A percentile compares a stretch with the other conserved stretches of the same genome.
Conservation (phyloP, 2,797 vertebrate genomes). For the Mus minutoides region DNA sequence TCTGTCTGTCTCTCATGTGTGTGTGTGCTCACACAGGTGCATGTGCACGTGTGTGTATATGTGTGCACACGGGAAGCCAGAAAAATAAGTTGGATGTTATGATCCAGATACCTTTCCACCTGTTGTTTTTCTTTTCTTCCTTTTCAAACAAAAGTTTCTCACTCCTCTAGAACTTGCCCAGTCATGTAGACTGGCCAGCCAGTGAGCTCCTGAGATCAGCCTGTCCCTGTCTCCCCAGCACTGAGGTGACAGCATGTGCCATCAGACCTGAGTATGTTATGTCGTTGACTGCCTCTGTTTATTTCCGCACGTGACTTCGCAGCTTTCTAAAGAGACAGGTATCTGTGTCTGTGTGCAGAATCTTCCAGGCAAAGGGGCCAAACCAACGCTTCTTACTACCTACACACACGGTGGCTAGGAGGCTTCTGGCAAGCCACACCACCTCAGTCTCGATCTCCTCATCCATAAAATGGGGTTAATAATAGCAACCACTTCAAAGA, state of each 20-base stretch:
- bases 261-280: neutral
- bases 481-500: slow-evolving; percentile 22
- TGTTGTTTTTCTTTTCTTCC: neutral
- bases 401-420: neutral
- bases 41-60: neutral
- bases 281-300: neutral
- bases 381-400: neutral
- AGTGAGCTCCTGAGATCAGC: neutral
- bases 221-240: neutral
- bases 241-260: rapidly evolving
- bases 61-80: neutral
- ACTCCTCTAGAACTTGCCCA: neutral
- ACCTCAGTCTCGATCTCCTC: slow-evolving; percentile 40
- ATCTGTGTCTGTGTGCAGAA: neutral
- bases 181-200: neutral
- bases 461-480: slow-evolving; percentile 62
- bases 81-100: neutral
- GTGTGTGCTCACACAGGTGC: too few species aligned
- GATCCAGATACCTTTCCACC: neutral
- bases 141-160: neutral
- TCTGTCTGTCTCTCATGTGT: neutral
- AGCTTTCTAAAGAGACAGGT: neutral
- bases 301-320: neutral
- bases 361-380: neutral
- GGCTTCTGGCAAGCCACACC: neutral